phyloP scores from a whole-genome alignment of 2,797 vertebrate genomes.

The Pipistrellus pygmaeus region DNA sequence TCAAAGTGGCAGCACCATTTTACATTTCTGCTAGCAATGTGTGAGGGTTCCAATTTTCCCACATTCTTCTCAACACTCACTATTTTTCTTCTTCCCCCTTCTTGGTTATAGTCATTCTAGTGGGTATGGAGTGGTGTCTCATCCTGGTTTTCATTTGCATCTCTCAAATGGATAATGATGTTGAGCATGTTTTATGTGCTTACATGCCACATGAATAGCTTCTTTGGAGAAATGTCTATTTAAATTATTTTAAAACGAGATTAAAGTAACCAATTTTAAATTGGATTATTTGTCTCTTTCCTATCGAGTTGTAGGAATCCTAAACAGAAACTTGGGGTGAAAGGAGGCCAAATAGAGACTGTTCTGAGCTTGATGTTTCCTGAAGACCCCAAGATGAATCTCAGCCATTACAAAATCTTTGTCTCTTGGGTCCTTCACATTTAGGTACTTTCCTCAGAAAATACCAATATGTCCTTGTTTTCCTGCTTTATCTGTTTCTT shows the following conservation, averaged over 20 bases:
- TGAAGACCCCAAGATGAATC: conserved; percentile 3
- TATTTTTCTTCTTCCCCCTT: background rate
- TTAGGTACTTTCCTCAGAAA: conserved; percentile 43
- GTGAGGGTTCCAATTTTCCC: background rate
- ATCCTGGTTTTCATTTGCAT: background rate
- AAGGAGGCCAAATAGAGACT: conserved; percentile 10
- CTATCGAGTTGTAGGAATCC: background rate
- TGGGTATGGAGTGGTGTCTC: background rate
- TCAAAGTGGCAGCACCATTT: background rate
- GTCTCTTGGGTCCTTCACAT: background rate
- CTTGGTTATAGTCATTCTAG: background rate
- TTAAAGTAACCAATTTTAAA: background rate
- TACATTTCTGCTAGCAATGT: background rate
- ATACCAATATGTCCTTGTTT: background rate
- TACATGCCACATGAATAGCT: background rate
- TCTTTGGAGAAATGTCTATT: background rate
- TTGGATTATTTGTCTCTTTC: background rate
- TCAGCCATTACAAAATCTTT: background rate
- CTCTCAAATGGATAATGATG: background rate
- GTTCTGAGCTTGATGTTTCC: conserved; percentile 39
- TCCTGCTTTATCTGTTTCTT: conserved; percentile 11
- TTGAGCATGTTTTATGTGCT: background rate
- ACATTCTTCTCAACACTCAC: background rate
- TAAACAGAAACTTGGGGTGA: conserved; percentile 2
- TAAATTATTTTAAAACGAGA: background rate